These are phyloP conservation scores for Caranx ignobilis DNA, from an alignment of 2,113 vertebrate genomes.

Conservation along the genomic window DNA sequence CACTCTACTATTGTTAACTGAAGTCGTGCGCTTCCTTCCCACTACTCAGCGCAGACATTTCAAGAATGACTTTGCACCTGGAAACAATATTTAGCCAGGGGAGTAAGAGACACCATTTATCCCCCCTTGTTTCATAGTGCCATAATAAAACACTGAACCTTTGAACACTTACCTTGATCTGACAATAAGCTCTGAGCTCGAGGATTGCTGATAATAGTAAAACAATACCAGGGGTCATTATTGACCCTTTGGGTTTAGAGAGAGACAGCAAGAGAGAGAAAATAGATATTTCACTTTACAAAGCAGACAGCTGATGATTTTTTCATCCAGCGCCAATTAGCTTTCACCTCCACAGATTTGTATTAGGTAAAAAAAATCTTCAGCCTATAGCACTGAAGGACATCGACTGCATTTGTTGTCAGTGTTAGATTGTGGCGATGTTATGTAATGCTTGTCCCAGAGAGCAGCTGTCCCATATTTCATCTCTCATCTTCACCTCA, in stretches of 20 bases:
- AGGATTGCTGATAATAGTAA: not conserved
- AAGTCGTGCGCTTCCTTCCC: conserved; percentile 9
- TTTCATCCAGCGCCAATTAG: not conserved
- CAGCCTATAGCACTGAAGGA: not conserved
- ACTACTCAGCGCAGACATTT: conserved; percentile 3
- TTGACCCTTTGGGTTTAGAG: not conserved
- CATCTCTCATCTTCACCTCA: not conserved
- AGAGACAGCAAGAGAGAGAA: not conserved
- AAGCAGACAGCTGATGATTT: not conserved
- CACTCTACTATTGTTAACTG: not conserved
- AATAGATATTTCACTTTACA: not conserved
- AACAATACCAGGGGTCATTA: conserved; percentile 13
- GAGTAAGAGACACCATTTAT: conserved; percentile 45
- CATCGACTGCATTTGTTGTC: not conserved
- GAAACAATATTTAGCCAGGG: conserved; percentile 51
- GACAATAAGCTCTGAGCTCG: conserved; percentile 19
- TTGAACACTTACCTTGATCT: conserved; percentile 32
- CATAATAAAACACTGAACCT: conserved; percentile 57
- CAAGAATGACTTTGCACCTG: conserved; percentile 34
- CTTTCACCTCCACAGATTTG: not conserved
- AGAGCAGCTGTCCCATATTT: not conserved
- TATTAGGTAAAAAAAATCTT: not conserved
- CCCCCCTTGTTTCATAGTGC: conserved; percentile 53
- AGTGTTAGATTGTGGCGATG: not conserved
- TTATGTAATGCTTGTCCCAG: not conserved